These are phyloP conservation scores for Idaea biselata DNA, from an alignment of 2,888 invertebrate genomes.

Conservation along the genomic window DNA sequence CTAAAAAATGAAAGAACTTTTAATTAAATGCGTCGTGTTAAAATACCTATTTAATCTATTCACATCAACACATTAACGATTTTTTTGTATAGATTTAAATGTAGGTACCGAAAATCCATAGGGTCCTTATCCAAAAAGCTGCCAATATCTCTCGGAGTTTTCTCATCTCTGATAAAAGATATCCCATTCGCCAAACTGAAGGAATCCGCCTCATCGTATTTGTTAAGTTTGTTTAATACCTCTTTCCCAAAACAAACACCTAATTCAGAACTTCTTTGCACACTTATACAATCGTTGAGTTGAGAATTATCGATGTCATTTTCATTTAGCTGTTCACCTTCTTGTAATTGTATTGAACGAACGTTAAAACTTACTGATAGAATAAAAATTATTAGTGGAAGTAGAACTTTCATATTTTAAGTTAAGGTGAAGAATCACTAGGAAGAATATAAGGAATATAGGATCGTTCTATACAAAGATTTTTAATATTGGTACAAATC, in stretches of 20 bases:
- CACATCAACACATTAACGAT: neutral
- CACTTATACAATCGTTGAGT: slow-evolving; percentile 66
- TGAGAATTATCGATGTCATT: slow-evolving; percentile 56
- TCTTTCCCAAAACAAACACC: slow-evolving; percentile 86
- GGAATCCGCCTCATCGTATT: slow-evolving; percentile 83
- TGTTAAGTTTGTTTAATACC: slow-evolving; percentile 83
- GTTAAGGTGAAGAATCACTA: neutral
- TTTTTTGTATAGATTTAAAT: neutral
- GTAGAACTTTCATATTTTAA: neutral
- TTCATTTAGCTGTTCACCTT: slow-evolving; percentile 61
- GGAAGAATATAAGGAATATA: neutral
- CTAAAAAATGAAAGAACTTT: slow-evolving; percentile 46
- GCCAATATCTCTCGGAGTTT: slow-evolving; percentile 83
- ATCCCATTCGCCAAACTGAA: slow-evolving; percentile 84
- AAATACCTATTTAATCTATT: too few relatives aligned
- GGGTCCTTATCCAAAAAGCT: slow-evolving; percentile 87
- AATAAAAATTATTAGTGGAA: slow-evolving; percentile 13
- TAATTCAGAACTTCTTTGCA: slow-evolving; percentile 64
- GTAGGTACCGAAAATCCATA: slow-evolving; percentile 83
- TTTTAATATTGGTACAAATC: slow-evolving; percentile 28
- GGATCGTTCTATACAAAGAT: neutral
- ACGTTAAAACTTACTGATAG: slow-evolving; percentile 46
- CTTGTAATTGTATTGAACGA: slow-evolving; percentile 62
- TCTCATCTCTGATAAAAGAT: slow-evolving; percentile 83
- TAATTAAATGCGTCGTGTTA: too few relatives aligned